Conservation (phyloP, 2,888 invertebrate genomes). For the Tetrapedia diversipes region DNA sequence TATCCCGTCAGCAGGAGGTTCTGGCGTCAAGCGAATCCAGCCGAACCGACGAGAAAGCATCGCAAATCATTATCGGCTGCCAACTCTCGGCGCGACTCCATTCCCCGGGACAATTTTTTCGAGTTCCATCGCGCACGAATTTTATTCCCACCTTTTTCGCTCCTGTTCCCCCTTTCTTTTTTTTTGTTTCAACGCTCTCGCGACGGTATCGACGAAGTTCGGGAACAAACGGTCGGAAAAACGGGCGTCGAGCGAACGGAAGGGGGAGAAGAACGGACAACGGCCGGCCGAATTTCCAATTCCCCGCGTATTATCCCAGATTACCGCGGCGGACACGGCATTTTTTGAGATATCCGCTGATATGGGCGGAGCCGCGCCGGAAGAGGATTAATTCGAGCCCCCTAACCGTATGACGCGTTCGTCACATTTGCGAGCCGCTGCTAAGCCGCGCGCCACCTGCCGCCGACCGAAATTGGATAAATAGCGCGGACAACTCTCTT, state of each 20-base stretch:
- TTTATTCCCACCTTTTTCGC: constrained; percentile 1
- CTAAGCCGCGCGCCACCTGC: constrained; percentile 57
- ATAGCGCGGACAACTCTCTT: constrained; percentile 39
- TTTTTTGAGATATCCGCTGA: constrained; percentile 61
- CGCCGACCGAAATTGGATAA: constrained; percentile 56
- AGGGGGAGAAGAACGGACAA: not conserved
- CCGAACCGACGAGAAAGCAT: constrained; percentile 28
- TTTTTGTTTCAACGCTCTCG: not conserved
- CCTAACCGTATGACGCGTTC: constrained; percentile 69
- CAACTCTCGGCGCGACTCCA: constrained; percentile 25
- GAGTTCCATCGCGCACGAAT: constrained; percentile 11
- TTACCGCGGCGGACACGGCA: constrained; percentile 61
- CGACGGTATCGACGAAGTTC: constrained; percentile 5
- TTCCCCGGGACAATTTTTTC: constrained; percentile 25
- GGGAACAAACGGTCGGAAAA: constrained; percentile 1
- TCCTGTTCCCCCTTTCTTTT: not conserved
- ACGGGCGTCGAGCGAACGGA: not conserved
- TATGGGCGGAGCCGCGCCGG: constrained; percentile 44
- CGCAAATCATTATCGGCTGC: constrained; percentile 35
- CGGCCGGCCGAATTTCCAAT: constrained; percentile 65
- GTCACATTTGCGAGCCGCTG: constrained; percentile 61
- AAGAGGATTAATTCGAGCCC: constrained; percentile 70
- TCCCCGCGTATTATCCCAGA: constrained; percentile 57
- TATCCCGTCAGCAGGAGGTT: not conserved
- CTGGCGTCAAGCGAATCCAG: not conserved